Evolutionary conservation across 2,888 invertebrate genomes (phyloP), one percentile per base, ranked within the genome.

Genomic region (Cephus sareptanus): DNA sequence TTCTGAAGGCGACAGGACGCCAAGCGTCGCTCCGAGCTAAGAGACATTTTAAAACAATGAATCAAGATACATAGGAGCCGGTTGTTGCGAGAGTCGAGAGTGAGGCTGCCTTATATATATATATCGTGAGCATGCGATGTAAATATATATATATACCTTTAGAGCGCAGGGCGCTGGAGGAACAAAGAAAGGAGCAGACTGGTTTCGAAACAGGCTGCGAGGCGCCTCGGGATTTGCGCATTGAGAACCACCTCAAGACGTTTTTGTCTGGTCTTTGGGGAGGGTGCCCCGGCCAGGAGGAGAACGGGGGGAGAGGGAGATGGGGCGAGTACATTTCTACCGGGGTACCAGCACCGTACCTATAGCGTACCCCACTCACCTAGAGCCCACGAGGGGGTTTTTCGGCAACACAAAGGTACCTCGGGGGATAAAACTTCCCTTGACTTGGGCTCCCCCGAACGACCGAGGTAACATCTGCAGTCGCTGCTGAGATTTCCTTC

Each of bases 231-330:
- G 56, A 56, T 56, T 74, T 79, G 81, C 73, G 75, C 79, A 80
- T 87, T 85, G 87, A 88, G 87, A 88, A 86, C 87, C 88, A 88
- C 87, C 84, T 87, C 83, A 85, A 88, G 87, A 89, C 86, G 87
- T 87, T 86, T 87, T 87, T 87, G 81, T 84, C 70, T 76, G 76
- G 79, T 78, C 75, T 75, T 76, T 15, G 75, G 56, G 56, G 56
- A 56, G 56, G 23, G 23, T 56, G 56, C 56, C 56, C 9, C 56
- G 9, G 56, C 30, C 33, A 15, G 76, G 74, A 78, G 70, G 68
- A 12, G 75, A 69, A 71, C 15, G 23, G 4, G 40, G 40, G 2
- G 23, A 4, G 56, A 34, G 79, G 75, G 76, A 73, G 79, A 75
- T 23, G 77, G 23, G 74, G 74, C 68, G 69, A 79, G 31, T 34